Conservation (phyloP, 2,888 invertebrate species). For the Odontocolon sp. region DNA sequence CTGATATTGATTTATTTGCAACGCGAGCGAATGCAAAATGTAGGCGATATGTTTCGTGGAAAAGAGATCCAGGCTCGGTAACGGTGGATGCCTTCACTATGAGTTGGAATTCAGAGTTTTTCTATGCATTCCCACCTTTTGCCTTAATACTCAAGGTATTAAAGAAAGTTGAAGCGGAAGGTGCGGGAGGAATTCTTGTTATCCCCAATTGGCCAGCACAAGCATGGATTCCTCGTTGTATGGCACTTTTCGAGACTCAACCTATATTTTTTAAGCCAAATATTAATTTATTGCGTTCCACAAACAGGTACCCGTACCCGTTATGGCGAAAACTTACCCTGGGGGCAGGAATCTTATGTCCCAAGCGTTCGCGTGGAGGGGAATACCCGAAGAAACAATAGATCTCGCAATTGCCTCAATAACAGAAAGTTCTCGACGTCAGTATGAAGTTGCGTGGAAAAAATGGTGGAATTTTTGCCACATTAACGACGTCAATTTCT, state of each 20-base stretch:
- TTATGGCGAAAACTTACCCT: constrained; percentile 21
- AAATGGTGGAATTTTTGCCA: constrained; percentile 35
- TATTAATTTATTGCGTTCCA: constrained; percentile 2
- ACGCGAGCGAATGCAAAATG: constrained; percentile 32
- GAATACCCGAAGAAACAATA: constrained; percentile 6
- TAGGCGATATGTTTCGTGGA: constrained; percentile 25
- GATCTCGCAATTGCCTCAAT: constrained; percentile 13
- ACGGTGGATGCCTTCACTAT: constrained; percentile 41
- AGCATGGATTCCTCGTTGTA: constrained; percentile 26
- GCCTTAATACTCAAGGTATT: constrained; percentile 14
- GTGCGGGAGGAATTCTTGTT: constrained; percentile 17
- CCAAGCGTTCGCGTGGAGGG: not conserved
- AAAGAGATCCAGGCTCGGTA: constrained; percentile 34
- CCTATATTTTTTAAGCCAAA: constrained; percentile 24
- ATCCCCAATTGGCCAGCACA: constrained; percentile 34
- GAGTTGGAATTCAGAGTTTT: constrained; percentile 19
- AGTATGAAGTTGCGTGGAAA: constrained; percentile 22
- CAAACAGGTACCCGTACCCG: constrained; percentile 14
- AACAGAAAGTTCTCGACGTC: constrained; percentile 1
- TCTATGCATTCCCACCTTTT: constrained; percentile 48
- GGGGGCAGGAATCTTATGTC: constrained; percentile 18
- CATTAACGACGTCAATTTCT: not conserved
- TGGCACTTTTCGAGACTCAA: constrained; percentile 10
- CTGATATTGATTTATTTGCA: constrained; percentile 40
- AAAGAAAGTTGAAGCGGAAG: constrained; percentile 23